A percentile compares a stretch with the other conserved stretches of the same genome.
phyloP scores from a whole-genome alignment of 2,888 invertebrate genomes.

The Petrolisthes manimaculis region DNA sequence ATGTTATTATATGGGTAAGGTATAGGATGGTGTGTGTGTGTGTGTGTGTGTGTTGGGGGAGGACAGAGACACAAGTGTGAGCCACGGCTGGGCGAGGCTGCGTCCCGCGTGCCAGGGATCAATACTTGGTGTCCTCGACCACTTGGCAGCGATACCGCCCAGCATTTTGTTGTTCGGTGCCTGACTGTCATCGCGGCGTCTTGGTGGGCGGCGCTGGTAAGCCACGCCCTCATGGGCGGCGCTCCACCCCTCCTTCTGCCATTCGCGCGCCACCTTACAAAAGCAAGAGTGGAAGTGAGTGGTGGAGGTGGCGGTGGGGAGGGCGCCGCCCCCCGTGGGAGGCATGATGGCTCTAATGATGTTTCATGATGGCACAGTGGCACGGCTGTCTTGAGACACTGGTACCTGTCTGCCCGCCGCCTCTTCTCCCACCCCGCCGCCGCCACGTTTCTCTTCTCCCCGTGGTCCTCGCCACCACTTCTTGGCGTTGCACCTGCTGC shows the following conservation, averaged over 20 bases:
- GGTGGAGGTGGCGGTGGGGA: constrained; percentile 44
- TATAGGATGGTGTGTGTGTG: not conserved
- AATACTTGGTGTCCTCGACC: constrained; percentile 48
- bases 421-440: constrained; percentile 23
- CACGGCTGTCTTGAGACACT: constrained; percentile 63
- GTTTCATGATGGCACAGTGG: constrained; percentile 63
- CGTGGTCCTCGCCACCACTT: constrained; percentile 34
- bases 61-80: constrained; percentile 10
- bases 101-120: constrained; percentile 40
- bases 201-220: constrained; percentile 43
- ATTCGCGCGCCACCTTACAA: constrained; percentile 36
- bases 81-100: not conserved
- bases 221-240: constrained; percentile 44
- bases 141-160: constrained; percentile 53
- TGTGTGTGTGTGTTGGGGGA: constrained; percentile 1
- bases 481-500: not conserved
- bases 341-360: constrained; percentile 64
- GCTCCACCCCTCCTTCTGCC: constrained; percentile 27
- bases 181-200: constrained; percentile 54
- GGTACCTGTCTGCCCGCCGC: constrained; percentile 57
- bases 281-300: constrained; percentile 37
- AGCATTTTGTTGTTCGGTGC: constrained; percentile 49
- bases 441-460: constrained; percentile 21
- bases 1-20: too few species aligned
- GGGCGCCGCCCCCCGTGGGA: constrained; percentile 53